These are phyloP conservation scores for Perithous albicinctus DNA, from an alignment of 2,888 invertebrate genomes.

Conservation along the genomic window DNA sequence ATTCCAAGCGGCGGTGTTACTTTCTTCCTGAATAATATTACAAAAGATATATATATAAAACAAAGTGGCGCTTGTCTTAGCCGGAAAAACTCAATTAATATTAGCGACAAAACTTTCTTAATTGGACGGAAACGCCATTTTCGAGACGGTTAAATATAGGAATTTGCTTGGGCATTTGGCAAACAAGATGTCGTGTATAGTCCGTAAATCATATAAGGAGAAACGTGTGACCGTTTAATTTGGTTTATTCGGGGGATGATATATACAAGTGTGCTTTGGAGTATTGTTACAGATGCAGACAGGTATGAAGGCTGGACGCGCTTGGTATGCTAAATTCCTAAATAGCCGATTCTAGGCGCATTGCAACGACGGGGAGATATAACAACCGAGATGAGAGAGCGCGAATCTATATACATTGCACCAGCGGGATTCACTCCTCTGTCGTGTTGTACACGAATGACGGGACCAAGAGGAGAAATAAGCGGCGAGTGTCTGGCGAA, in stretches of 20 bases:
- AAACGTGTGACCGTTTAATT: conserved; percentile 46
- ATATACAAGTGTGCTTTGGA: not conserved
- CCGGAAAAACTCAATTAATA: conserved; percentile 26
- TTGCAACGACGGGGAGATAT: conserved; percentile 34
- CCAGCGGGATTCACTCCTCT: too few species aligned
- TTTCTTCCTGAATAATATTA: conserved; percentile 28
- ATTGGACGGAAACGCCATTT: conserved; percentile 28
- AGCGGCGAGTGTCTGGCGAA: conserved; percentile 53
- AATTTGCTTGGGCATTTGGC: not conserved
- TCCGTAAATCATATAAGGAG: conserved; percentile 38
- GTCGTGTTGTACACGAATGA: conserved; percentile 44
- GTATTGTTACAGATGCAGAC: not conserved
- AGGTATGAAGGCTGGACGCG: conserved; percentile 51
- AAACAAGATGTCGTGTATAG: conserved; percentile 13
- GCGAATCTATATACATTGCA: too few species aligned
- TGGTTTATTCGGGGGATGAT: conserved; percentile 12
- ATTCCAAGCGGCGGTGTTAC: not conserved
- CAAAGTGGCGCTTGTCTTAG: not conserved
- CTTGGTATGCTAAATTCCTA: conserved; percentile 61
- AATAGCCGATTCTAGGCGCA: conserved; percentile 46
- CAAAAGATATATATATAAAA: not conserved
- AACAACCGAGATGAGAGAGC: conserved; percentile 8
- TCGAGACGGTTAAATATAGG: not conserved
- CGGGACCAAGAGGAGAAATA: conserved; percentile 47
- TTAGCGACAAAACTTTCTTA: conserved; percentile 21